Evolutionary conservation across 2,797 vertebrate genomes (phyloP), one percentile per base, ranked within the genome.

Genomic region (Acanthiza pusilla): DNA sequence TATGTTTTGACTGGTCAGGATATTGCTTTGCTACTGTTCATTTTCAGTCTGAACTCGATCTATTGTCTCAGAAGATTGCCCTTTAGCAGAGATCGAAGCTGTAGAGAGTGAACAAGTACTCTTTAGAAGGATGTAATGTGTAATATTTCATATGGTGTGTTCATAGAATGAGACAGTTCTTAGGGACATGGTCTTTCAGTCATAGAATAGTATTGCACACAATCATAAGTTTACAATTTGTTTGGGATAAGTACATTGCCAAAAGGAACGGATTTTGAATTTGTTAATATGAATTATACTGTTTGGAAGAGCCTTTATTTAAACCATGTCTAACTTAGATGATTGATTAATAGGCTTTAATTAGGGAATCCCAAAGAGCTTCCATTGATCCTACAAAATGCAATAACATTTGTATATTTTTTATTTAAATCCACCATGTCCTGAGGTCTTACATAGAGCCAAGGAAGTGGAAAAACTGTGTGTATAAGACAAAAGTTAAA

Each of bases 31-130:
- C 26, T 86, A 15, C 45, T 81, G 36, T 75, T 75, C 1, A 67
- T 96, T 90, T 91, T 60, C 62, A 51, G 25, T n/a, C 47, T 90
- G 38, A 81, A 65, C 30, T 90, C 80, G 75, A 36, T 86, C 19
- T 75, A 7, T 57, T 88, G 66, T 84, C 88, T 91, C 58, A 45
- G 72, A 81, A 86, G 45, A 77, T 27, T 77, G 50, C 34, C 70
- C 42, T 91, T 93, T 88, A 72, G n/a, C 42, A 90, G 65, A 75
- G 47, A 34, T n/a, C 0, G 0, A 84, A 91, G 17, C 32, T 62
- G 42, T 47, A 58, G 58, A 89, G 51, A 72, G 34, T 40, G 54
- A 75, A 23, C 7, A 74, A 89, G 21, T 43, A 48, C 38, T 81
- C 61, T 88, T 75, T 61, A 68, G 23, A 88, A 61, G 51, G 51